phyloP scores from a whole-genome alignment of 1,140 invertebrate genomes.

The Heliconius hermathena region DNA sequence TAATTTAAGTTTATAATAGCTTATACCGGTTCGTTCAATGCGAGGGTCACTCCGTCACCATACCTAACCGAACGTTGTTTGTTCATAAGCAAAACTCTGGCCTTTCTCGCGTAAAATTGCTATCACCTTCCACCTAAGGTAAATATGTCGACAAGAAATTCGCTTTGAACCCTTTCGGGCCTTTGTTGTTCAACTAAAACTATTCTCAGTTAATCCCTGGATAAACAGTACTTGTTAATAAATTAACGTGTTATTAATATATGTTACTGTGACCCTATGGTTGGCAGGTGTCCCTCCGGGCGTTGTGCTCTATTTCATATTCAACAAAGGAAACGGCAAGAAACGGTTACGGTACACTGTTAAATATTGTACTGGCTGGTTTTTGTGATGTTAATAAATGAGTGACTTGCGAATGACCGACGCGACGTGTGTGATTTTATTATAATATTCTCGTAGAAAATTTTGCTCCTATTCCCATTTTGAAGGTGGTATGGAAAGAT shows the following conservation, averaged over 20 bases:
- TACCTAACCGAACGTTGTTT: constrained; percentile 61
- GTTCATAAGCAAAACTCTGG: constrained; percentile 65
- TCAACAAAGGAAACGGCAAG: constrained; percentile 71
- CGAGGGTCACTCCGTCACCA: constrained; percentile 35
- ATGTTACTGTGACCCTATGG: constrained; percentile 74
- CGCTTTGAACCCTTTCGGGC: constrained; percentile 79
- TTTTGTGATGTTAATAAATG: constrained; percentile 72
- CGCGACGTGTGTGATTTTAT: constrained; percentile 39
- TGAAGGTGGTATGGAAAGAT: not conserved
- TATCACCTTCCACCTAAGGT: constrained; percentile 78
- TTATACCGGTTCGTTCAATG: constrained; percentile 23
- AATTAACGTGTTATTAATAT: constrained; percentile 81
- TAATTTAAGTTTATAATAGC: constrained; percentile 36
- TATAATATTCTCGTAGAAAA: constrained; percentile 34
- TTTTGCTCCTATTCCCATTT: constrained; percentile 29
- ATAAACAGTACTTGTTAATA: constrained; percentile 80
- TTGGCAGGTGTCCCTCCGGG: constrained; percentile 73
- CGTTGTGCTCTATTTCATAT: constrained; percentile 62
- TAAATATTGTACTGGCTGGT: constrained; percentile 68
- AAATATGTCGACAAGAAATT: constrained; percentile 82
- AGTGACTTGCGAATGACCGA: constrained; percentile 43
- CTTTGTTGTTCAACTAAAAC: constrained; percentile 81
- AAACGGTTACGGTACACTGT: constrained; percentile 67
- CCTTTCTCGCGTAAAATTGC: constrained; percentile 78
- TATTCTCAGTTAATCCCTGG: constrained; percentile 80